Conservation (phyloP, 2,797 vertebrate species). For the Streptopelia turtur region DNA sequence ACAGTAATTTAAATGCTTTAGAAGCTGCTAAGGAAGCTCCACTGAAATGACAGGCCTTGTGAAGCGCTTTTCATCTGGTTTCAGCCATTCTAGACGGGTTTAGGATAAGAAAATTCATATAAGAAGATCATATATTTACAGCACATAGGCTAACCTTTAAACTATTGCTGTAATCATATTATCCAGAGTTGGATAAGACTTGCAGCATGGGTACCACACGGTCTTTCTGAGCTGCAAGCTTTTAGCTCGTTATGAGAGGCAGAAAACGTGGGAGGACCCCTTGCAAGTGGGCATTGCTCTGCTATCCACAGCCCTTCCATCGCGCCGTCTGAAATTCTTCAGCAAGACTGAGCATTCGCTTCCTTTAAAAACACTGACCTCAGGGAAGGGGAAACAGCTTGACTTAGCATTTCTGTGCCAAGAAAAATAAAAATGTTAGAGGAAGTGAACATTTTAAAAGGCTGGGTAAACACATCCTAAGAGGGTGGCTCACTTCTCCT, state of each 20-base stretch:
- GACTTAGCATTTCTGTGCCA: slow-evolving; percentile 6
- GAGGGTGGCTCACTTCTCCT: slow-evolving; percentile 1
- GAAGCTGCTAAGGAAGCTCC: slow-evolving; percentile 17
- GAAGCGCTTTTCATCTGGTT: slow-evolving; percentile 23
- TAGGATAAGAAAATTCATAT: slow-evolving; percentile 15
- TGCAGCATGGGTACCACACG: not conserved
- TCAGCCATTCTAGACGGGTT: not conserved
- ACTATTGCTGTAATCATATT: not conserved
- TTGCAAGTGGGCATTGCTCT: not conserved
- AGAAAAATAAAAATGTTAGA: slow-evolving; percentile 46
- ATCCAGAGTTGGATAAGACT: not conserved
- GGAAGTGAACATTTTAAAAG: slow-evolving; percentile 5
- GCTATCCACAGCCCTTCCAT: not conserved
- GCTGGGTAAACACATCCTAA: not conserved
- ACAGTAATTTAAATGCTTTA: slow-evolving; percentile 4
- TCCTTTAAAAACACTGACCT: slow-evolving; percentile 10
- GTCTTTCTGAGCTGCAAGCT: not conserved
- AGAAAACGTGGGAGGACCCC: not conserved
- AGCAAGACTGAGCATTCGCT: not conserved
- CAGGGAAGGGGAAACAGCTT: slow-evolving; percentile 37
- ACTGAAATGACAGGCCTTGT: slow-evolving; percentile 18
- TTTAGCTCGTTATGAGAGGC: not conserved
- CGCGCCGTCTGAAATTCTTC: not conserved
- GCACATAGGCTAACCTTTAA: slow-evolving; percentile 3
- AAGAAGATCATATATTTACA: slow-evolving; percentile 32